Evolutionary conservation across 1,140 invertebrate species (phyloP).

Genomic region (Monochamus saltuarius): DNA sequence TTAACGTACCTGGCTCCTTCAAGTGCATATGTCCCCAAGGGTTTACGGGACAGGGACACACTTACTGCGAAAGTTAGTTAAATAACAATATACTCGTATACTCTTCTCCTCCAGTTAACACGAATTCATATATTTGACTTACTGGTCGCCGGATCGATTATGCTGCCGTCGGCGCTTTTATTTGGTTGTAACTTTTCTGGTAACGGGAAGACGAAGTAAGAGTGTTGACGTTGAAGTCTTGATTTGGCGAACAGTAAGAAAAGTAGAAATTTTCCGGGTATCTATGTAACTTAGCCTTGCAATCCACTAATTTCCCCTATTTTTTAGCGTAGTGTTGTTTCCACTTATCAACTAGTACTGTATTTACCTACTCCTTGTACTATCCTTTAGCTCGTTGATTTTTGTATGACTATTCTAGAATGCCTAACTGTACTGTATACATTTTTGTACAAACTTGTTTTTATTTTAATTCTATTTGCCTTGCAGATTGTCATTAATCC

Average conservation of each 20-base stretch:
- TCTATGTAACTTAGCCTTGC: constrained; percentile 5
- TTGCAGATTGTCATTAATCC: constrained; percentile 32
- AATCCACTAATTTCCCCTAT: constrained; percentile 9
- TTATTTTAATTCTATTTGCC: constrained; percentile 30
- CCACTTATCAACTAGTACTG: constrained; percentile 37
- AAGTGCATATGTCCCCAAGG: constrained; percentile 87
- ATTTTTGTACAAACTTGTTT: constrained; percentile 40
- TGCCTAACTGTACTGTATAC: constrained; percentile 49
- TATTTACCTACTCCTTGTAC: constrained; percentile 18
- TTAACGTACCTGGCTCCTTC: constrained; percentile 89
- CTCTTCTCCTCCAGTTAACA: background rate
- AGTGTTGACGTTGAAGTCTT: too few relatives aligned
- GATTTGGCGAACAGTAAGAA: background rate
- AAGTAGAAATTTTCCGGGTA: background rate
- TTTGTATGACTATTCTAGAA: constrained; percentile 26
- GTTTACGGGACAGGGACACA: constrained; percentile 73
- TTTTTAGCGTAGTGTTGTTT: constrained; percentile 31
- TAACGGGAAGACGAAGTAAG: too few relatives aligned
- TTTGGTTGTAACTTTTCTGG: too few relatives aligned
- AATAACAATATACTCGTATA: background rate
- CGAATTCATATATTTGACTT: background rate
- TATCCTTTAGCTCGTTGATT: constrained; percentile 2
- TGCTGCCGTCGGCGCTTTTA: background rate
- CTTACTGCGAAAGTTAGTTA: constrained; percentile 77
- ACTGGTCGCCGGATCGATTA: background rate